Percentiles rank a stretch among this genome's conserved stretches.
Evolutionary conservation across 2,797 vertebrate species (phyloP).

Genomic region (Sebastes paucispinis): DNA sequence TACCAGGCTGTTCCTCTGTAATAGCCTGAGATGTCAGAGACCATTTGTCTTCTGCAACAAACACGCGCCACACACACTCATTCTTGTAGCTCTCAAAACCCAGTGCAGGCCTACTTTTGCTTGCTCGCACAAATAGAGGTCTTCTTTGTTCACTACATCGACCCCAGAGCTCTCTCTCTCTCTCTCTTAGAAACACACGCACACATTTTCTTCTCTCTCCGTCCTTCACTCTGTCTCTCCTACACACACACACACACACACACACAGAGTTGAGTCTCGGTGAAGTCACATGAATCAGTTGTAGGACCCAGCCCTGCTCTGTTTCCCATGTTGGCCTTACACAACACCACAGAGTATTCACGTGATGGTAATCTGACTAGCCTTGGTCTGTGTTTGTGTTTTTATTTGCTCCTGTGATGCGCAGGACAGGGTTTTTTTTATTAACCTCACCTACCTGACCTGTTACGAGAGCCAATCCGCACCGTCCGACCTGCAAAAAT

Average conservation of each 20-base stretch:
- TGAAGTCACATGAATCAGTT: conserved; percentile 48
- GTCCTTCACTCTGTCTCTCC: neutral
- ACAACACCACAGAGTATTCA: conserved; percentile 23
- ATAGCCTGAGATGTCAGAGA: conserved; percentile 70
- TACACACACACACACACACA: too few relatives aligned
- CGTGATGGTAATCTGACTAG: conserved; percentile 15
- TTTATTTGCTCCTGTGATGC: neutral
- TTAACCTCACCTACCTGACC: neutral
- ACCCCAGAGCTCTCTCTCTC: conserved; percentile 6
- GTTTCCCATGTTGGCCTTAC: conserved; percentile 18
- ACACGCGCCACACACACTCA: conserved; percentile 40
- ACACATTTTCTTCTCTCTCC: neutral
- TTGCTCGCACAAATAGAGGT: conserved; percentile 70
- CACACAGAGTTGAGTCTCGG: conserved; percentile 5
- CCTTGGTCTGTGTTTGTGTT: neutral
- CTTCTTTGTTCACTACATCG: conserved; percentile 73
- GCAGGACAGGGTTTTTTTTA: neutral
- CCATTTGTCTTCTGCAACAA: conserved; percentile 71
- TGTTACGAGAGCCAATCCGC: too few relatives aligned
- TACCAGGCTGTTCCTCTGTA: conserved; percentile 74
- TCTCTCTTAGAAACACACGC: neutral
- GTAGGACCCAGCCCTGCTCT: neutral
- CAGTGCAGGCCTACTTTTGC: conserved; percentile 65
- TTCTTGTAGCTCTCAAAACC: conserved; percentile 69
- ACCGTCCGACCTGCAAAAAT: neutral